These are phyloP conservation scores for Sogatella furcifera DNA, from an alignment of 1,140 invertebrate species.

Conservation along the genomic window DNA sequence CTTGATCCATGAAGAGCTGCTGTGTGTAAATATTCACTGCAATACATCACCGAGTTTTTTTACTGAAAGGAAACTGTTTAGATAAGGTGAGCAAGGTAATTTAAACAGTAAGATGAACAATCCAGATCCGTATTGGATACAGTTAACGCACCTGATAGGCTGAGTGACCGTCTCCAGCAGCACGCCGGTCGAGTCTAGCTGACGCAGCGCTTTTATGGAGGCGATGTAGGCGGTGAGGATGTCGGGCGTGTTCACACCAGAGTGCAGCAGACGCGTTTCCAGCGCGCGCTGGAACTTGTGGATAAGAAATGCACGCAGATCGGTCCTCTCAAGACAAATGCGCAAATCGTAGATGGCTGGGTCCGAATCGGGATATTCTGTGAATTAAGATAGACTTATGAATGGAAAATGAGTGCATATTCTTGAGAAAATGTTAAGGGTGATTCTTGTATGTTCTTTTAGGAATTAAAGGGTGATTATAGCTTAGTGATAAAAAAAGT, in stretches of 20 bases:
- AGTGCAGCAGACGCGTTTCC: conserved; percentile 74
- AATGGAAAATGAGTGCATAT: too few relatives aligned
- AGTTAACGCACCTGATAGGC: conserved; percentile 65
- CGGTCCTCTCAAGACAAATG: conserved; percentile 73
- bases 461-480: too few relatives aligned
- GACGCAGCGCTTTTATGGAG: conserved; percentile 81
- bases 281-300: conserved; percentile 65
- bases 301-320: conserved; percentile 65
- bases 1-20: too few relatives aligned
- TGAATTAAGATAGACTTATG: conserved; percentile 8
- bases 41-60: too few relatives aligned
- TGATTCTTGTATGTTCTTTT: too few relatives aligned
- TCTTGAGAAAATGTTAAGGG: too few relatives aligned
- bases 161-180: conserved; percentile 90
- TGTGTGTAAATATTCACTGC: too few relatives aligned
- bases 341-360: conserved; percentile 85
- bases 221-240: conserved; percentile 95
- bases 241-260: conserved; percentile 94
- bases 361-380: conserved; percentile 90
- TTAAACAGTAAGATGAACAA: too few relatives aligned
- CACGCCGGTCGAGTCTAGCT: conserved; percentile 87
- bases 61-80: too few relatives aligned
- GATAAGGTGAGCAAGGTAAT: too few relatives aligned
- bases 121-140: too few relatives aligned
- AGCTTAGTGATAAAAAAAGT: too few relatives aligned